Conservation (phyloP, 2,888 invertebrate species). For the Uropetala carovei region DNA sequence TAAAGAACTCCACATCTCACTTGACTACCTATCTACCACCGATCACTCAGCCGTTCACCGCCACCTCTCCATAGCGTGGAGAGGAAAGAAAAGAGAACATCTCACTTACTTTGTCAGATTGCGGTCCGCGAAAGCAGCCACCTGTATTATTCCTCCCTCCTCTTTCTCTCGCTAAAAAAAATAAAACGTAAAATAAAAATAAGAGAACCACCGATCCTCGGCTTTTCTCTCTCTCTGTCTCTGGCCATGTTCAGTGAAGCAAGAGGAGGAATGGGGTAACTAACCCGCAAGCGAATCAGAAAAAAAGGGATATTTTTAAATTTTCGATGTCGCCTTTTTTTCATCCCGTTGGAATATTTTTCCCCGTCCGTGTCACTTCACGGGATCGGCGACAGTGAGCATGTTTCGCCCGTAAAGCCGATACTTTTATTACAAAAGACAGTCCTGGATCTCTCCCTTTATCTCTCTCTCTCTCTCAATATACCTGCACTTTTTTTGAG, state of each 20-base stretch:
- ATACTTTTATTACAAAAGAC: background rate
- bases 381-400: background rate
- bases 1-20: no score
- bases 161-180: background rate
- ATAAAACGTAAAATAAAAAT: background rate
- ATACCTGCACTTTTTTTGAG: no score
- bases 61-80: background rate
- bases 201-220: background rate
- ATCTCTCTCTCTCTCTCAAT: background rate
- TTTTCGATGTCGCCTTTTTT: background rate
- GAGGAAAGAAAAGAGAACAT: constrained; percentile 1
- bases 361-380: background rate
- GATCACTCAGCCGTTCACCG: background rate
- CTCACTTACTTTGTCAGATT: constrained; percentile 32
- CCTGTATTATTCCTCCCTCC: background rate
- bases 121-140: constrained; percentile 9
- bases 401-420: background rate
- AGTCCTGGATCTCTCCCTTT: background rate
- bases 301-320: background rate
- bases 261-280: background rate
- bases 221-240: background rate
- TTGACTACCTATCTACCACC: background rate
- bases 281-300: background rate
- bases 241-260: background rate
- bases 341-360: background rate